These are phyloP conservation scores for Lasioglossum villosulum DNA, from an alignment of 2,888 invertebrate species.

Conservation along the genomic window DNA sequence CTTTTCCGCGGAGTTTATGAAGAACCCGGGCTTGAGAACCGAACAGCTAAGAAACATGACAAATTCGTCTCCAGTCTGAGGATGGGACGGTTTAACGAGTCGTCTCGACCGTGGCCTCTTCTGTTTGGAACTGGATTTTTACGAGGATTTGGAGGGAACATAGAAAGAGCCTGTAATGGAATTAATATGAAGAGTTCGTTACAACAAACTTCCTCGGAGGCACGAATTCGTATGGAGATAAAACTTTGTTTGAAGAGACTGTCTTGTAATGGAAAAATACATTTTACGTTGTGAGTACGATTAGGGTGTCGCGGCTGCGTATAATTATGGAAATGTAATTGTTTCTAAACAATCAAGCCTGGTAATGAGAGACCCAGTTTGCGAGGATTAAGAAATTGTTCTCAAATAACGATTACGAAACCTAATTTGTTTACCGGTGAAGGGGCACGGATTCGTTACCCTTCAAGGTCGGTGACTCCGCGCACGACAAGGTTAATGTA, in stretches of 20 bases:
- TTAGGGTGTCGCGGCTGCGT: fast-evolving
- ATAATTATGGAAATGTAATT: not conserved
- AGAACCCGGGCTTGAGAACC: conserved; percentile 21
- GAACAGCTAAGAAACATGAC: conserved; percentile 47
- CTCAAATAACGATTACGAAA: conserved; percentile 14
- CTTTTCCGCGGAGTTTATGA: conserved; percentile 41
- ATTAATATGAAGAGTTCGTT: conserved; percentile 28
- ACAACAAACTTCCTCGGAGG: not conserved
- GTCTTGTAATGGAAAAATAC: not conserved
- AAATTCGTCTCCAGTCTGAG: conserved; percentile 20
- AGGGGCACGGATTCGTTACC: not conserved
- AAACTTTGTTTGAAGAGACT: not conserved
- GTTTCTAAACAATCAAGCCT: not conserved
- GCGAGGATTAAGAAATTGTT: not conserved
- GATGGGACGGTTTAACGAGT: conserved; percentile 46
- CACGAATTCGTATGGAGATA: not conserved
- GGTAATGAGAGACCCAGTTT: not conserved
- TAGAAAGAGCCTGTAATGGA: conserved; percentile 32
- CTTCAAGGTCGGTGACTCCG: conserved; percentile 27
- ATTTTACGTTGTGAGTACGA: not conserved
- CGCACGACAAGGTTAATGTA: conserved; percentile 37
- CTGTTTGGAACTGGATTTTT: conserved; percentile 15
- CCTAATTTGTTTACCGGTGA: conserved; percentile 6
- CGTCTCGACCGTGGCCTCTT: conserved; percentile 34
- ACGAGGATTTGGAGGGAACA: not conserved